Evolutionary conservation across 2,113 vertebrate genomes (phyloP).

Genomic region (Corythoichthys intestinalis): DNA sequence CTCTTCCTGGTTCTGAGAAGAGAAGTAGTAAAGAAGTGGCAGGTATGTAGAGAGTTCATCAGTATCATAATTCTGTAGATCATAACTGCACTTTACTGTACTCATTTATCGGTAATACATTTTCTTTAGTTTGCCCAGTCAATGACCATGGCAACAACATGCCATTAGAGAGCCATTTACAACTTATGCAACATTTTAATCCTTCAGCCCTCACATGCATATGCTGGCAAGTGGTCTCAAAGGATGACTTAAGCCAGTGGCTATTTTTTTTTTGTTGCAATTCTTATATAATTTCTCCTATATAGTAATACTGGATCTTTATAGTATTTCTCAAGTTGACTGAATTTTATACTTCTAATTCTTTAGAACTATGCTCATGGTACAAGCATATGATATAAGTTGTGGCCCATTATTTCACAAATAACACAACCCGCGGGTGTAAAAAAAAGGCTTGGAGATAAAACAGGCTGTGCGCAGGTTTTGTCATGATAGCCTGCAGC

Average conservation of each 20-base stretch:
- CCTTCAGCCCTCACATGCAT: background rate
- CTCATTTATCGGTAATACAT: background rate
- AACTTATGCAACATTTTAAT: background rate
- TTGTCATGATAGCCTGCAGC: constrained; percentile 49
- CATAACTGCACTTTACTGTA: background rate
- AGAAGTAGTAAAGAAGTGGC: constrained; percentile 67
- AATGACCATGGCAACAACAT: background rate
- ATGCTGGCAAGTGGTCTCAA: background rate
- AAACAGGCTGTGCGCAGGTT: constrained; percentile 13
- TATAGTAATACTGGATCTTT: background rate
- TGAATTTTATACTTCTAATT: background rate
- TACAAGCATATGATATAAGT: background rate
- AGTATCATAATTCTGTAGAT: background rate
- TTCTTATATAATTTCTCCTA: background rate
- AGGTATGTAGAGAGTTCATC: constrained; percentile 56
- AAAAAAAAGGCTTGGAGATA: constrained; percentile 33
- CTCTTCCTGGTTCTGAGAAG: constrained; percentile 56
- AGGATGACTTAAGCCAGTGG: background rate
- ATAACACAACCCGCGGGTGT: constrained; percentile 37
- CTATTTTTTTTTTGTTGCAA: background rate
- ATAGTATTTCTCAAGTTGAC: background rate
- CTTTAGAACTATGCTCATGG: background rate
- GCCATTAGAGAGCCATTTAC: background rate
- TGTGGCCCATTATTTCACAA: constrained; percentile 21
- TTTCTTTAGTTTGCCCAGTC: background rate